Evolutionary conservation across 2,113 vertebrate species (phyloP).

Genomic region (Amphilophus citrinellus): DNA sequence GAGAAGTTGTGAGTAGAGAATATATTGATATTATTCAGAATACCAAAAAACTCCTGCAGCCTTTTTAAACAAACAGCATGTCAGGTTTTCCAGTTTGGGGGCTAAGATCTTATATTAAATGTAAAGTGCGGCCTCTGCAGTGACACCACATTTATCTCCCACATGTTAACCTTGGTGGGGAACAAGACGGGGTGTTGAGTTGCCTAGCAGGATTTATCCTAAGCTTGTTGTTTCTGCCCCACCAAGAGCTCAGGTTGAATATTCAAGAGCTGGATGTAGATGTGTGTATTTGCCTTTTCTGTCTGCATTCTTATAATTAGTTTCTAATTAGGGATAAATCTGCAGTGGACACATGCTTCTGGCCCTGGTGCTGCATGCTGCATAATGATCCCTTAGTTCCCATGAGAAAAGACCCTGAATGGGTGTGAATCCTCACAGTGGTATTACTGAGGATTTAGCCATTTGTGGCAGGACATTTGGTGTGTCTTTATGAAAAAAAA

Average conservation of each 20-base stretch:
- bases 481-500: slow-evolving; percentile 22
- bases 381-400: slow-evolving; percentile 73
- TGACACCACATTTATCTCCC: slow-evolving; percentile 31
- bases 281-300: slow-evolving; percentile 68
- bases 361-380: slow-evolving; percentile 52
- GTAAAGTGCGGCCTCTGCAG: neutral
- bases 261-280: slow-evolving; percentile 61
- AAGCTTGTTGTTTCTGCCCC: slow-evolving; percentile 63
- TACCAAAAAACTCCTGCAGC: neutral
- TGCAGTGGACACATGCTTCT: slow-evolving; percentile 52
- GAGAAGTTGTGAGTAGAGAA: neutral
- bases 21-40: neutral
- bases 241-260: slow-evolving; percentile 49
- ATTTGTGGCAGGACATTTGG: slow-evolving; percentile 67
- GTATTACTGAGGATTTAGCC: slow-evolving; percentile 64
- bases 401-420: slow-evolving; percentile 73
- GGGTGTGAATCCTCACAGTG: slow-evolving; percentile 64
- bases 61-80: rapidly evolving
- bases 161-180: slow-evolving; percentile 20
- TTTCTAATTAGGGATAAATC: slow-evolving; percentile 80
- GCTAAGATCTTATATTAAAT: neutral
- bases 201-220: slow-evolving; percentile 37
- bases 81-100: neutral
- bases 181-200: slow-evolving; percentile 15
- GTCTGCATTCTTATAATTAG: slow-evolving; percentile 79